Evolutionary conservation across 2,888 invertebrate genomes (phyloP).

Genomic region (Pocota personata): DNA sequence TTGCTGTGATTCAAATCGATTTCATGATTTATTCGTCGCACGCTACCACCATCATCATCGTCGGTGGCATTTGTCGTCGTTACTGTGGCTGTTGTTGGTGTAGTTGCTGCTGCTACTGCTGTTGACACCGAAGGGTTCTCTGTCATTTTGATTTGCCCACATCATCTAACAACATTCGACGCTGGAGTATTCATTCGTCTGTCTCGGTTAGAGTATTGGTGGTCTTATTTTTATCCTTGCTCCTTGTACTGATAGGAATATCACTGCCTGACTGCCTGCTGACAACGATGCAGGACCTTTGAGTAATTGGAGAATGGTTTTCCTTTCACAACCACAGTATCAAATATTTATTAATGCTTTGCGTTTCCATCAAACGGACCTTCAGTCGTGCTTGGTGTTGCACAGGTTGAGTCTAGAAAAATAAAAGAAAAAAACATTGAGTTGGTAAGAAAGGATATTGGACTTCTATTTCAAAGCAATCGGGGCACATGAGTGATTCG

Average conservation of each 20-base stretch:
- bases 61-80: conserved; percentile 6
- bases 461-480: not conserved
- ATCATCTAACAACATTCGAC: conserved; percentile 60
- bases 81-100: conserved; percentile 52
- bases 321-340: not conserved
- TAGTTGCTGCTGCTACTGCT: conserved; percentile 75
- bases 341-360: conserved; percentile 32
- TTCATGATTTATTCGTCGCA: conserved; percentile 47
- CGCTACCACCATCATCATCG: conserved; percentile 31
- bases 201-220: conserved; percentile 11
- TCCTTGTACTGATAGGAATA: not conserved
- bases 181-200: conserved; percentile 76
- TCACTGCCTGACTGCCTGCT: not conserved
- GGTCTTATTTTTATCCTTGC: not conserved
- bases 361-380: not conserved
- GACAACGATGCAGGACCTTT: not conserved
- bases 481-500: not conserved
- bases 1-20: conserved; percentile 49
- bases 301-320: not conserved
- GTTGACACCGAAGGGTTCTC: conserved; percentile 63
- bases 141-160: conserved; percentile 70
- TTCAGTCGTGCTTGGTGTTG: not conserved
- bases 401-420: not conserved
- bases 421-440: not conserved
- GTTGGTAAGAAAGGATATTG: not conserved